Base-by-base conservation (phyloP, 1,140 invertebrate species). In the Drosophila littoralis region DNA sequence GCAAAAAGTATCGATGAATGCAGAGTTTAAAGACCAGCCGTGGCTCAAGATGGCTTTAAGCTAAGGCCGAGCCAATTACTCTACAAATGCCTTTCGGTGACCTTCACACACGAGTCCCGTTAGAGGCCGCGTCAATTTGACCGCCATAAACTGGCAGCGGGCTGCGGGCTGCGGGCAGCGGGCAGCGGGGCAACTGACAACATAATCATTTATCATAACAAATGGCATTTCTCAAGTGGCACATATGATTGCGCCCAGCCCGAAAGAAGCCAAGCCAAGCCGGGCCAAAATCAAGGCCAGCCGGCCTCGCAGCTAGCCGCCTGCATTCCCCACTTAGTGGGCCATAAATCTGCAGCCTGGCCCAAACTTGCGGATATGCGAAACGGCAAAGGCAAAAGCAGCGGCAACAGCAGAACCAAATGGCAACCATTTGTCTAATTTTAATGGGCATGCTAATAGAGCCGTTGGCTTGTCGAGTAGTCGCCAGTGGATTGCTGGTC, bases 381-480 rank as follows among this genome's bases (percentile, higher is more conserved):
- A 88, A 83, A 81, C 67, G 80, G 80, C 74, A 77, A 77, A 48
- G 71, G 77, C 38, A 57, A 57, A 42, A 9, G 43, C 75, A 75
- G 66, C 50, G 22, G 22, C 22, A 22, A 22, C 22, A 22, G 22
- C 22, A 28, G 4, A 28, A 28, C 4, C 22, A 28, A 28, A 77
- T 75, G 69, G 79, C 83, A 74, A 77, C 84, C 84, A 89, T 89
- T 89, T 89, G 84, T 89, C 84, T 89, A 89, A 89, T 89, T 89
- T 89, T 89, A 89, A 89, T 89, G 84, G 84, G 67, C 84, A 89
- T 89, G 84, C 84, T 89, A 89, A 89, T 89, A 89, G 84, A 89
- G 84, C 84, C 80, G 78, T 89, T 76, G 75, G 67, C 84, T 58
- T 59, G 63, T 42, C 60, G 50, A 52, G 58, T 32, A 7, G 15